Evolutionary conservation across 2,888 invertebrate genomes (phyloP).

Genomic region (Clunio marinus): DNA sequence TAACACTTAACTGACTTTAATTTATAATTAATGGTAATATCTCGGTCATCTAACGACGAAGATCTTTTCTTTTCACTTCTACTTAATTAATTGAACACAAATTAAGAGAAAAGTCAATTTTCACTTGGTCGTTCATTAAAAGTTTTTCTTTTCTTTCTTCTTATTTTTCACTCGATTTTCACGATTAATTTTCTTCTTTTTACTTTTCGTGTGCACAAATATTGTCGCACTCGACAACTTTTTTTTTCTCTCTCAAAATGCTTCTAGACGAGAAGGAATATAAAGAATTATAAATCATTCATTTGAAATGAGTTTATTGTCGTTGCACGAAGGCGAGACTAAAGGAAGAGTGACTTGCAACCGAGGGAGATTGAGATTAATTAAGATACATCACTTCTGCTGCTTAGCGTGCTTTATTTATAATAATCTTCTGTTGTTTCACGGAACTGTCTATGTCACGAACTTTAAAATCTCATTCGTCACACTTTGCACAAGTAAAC

Average conservation of each 20-base stretch:
- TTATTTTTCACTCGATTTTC: slow-evolving; percentile 10
- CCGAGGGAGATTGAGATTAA: background rate
- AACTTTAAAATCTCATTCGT: too few relatives aligned
- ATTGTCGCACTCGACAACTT: slow-evolving; percentile 13
- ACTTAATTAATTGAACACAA: slow-evolving; percentile 34
- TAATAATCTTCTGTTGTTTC: background rate
- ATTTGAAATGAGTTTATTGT: slow-evolving; percentile 36
- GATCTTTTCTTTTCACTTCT: background rate
- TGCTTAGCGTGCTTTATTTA: slow-evolving; percentile 8
- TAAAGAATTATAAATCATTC: slow-evolving; percentile 33
- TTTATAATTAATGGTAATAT: slow-evolving; percentile 29
- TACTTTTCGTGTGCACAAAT: background rate
- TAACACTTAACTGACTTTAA: background rate
- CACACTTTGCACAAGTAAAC: background rate
- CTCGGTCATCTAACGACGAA: slow-evolving; percentile 2
- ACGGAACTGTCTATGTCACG: background rate
- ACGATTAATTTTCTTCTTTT: background rate
- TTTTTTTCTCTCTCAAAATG: background rate
- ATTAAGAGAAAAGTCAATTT: slow-evolving; percentile 2
- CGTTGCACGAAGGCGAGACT: background rate
- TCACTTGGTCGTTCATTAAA: background rate
- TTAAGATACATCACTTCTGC: slow-evolving; percentile 4
- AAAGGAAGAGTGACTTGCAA: background rate
- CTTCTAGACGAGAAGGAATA: slow-evolving; percentile 1
- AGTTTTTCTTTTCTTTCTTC: background rate